Percentiles rank a stretch among this genome's conserved stretches.
Evolutionary conservation across 2,113 vertebrate genomes (phyloP).

Genomic region (Burhinus bistriatus): DNA sequence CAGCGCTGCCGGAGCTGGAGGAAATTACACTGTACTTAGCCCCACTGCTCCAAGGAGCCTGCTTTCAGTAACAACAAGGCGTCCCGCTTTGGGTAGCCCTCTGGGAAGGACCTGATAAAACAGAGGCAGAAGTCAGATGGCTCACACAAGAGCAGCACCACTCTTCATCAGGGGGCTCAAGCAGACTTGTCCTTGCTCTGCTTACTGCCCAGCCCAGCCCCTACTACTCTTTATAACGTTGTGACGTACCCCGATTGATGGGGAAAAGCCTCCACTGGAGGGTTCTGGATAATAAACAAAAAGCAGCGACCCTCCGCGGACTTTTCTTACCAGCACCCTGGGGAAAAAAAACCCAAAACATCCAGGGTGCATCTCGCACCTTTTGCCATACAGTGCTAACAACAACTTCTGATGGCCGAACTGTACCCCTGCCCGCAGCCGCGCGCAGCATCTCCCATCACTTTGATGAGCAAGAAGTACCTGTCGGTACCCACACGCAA

Average conservation of each 20-base stretch:
- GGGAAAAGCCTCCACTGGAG: not conserved
- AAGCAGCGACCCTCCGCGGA: not conserved
- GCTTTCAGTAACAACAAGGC: accelerated
- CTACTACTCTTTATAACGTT: not conserved
- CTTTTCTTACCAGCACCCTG: not conserved
- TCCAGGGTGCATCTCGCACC: not conserved
- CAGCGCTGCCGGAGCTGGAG: not conserved
- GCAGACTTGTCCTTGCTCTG: not conserved
- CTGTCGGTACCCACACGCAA: accelerated
- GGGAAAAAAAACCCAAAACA: not conserved
- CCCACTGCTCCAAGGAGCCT: not conserved
- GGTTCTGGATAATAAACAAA: not conserved
- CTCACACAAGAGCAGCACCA: not conserved
- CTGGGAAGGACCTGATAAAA: accelerated
- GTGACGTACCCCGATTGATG: not conserved
- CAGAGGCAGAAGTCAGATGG: not conserved
- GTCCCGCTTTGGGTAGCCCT: not conserved
- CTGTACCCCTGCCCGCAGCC: not conserved
- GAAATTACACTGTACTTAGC: not conserved
- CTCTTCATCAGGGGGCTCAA: not conserved
- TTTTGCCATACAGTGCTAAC: accelerated
- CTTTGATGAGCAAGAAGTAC: accelerated
- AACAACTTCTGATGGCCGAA: not conserved
- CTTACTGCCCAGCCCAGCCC: not conserved
- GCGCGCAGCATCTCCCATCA: not conserved